Base-by-base conservation (phyloP, 1,140 invertebrate genomes). In the Akabosia matsudoensis region DNA sequence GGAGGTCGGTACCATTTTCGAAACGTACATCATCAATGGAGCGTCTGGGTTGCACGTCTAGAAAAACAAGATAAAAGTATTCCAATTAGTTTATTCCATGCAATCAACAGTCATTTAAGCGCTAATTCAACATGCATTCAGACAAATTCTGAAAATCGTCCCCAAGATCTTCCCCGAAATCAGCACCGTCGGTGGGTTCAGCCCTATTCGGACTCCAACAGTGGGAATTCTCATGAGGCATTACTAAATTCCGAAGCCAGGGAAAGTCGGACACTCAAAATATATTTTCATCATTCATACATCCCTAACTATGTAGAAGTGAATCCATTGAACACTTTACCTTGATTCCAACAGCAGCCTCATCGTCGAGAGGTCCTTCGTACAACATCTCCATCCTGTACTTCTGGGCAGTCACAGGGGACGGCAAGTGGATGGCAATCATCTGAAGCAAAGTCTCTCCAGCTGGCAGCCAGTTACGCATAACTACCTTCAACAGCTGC, bases 21-120 rank as follows among this genome's bases (percentile, higher is more conserved):
- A 98, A 79, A 99, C 90, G 89, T 99, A 99, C 97, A 99, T 99
- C 97, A 99, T 99, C 31, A 99, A 89, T 26, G 96, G 97, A 80
- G 91, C 98, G 82, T 97, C 92, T 7, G 96, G 92, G 86, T 99
- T 95, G 85, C 97, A 99, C 83, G 86, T 93, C 90, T 96, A 88
- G 77, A 87, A 85, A 76, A 52, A 80, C 79, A 74, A 78, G 73
- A 79, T 73, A 72, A 79, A 45, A 45, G 18, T 45, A 73, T 51
- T 33, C 0, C 56, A n/a, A n/a, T n/a, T n/a, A n/a, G n/a, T n/a
- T n/a, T n/a, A n/a, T n/a, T n/a, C n/a, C n/a, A n/a, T n/a, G n/a
- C n/a, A n/a, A n/a, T n/a, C n/a, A n/a, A n/a, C n/a, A n/a, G n/a
- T n/a, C n/a, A n/a, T n/a, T n/a, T n/a, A n/a, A n/a, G n/a, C n/a